These are phyloP conservation scores for Epinephelus malabaricus DNA, from an alignment of 2,797 vertebrate species.

Conservation along the genomic window DNA sequence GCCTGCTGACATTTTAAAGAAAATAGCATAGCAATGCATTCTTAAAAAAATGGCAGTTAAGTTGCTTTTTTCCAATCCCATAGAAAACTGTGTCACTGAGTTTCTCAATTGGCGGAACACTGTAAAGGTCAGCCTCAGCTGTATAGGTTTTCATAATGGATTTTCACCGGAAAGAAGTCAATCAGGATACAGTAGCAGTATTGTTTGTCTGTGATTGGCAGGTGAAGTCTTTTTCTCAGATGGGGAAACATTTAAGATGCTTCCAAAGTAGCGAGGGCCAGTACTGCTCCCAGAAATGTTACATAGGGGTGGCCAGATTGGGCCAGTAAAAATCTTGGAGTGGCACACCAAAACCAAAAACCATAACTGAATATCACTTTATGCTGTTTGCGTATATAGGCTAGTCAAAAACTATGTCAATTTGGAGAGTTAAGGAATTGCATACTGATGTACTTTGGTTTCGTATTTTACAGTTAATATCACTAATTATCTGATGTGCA, in stretches of 20 bases:
- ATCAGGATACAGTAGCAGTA: conserved; percentile 44
- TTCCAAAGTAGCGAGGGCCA: background rate
- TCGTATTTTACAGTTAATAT: too few species aligned
- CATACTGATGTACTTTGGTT: too few species aligned
- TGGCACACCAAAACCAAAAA: too few species aligned
- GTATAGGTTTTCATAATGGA: conserved; percentile 76
- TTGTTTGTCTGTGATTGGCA: conserved; percentile 51
- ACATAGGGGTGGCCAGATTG: too few species aligned
- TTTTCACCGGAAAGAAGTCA: conserved; percentile 59
- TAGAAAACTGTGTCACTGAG: conserved; percentile 45
- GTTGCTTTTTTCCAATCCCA: conserved; percentile 59
- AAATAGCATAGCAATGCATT: conserved; percentile 58
- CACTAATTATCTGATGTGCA: too few species aligned
- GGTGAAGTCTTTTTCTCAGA: conserved; percentile 16
- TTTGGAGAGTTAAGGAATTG: too few species aligned
- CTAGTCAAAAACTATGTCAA: too few species aligned
- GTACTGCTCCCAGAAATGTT: too few species aligned
- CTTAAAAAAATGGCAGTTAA: conserved; percentile 60
- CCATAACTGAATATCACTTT: too few species aligned
- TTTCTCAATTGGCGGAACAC: conserved; percentile 60
- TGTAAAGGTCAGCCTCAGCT: conserved; percentile 72
- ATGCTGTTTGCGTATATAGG: too few species aligned
- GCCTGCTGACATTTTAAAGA: conserved; percentile 78
- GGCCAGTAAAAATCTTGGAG: too few species aligned
- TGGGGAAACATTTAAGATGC: background rate